Evolutionary conservation across 2,888 invertebrate genomes (phyloP).

Genomic region (Chalcosyrphus nemorum): DNA sequence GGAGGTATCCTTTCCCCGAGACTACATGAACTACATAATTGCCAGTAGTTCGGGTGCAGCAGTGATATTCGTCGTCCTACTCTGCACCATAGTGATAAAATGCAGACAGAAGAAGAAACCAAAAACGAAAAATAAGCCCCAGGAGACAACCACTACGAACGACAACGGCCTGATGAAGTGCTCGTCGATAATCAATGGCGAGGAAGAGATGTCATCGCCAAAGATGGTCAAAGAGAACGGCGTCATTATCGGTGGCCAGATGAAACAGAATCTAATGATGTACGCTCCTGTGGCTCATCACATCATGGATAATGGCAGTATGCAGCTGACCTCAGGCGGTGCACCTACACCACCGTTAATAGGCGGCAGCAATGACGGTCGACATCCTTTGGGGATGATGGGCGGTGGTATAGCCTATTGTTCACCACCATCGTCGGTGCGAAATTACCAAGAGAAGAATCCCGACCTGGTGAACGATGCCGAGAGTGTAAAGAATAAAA

Average conservation of each 20-base stretch:
- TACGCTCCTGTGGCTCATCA: constrained; percentile 78
- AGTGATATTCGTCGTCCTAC: constrained; percentile 86
- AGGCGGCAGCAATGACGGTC: constrained; percentile 57
- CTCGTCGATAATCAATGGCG: constrained; percentile 81
- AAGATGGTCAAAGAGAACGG: constrained; percentile 76
- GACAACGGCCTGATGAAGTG: constrained; percentile 83
- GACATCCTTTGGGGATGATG: constrained; percentile 72
- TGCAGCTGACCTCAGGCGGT: constrained; percentile 72
- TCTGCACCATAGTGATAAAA: constrained; percentile 86
- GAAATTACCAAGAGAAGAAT: constrained; percentile 86
- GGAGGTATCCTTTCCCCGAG: constrained; percentile 87
- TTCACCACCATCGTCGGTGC: constrained; percentile 84
- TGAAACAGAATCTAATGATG: constrained; percentile 81
- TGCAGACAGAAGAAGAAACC: constrained; percentile 81
- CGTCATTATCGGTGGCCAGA: constrained; percentile 79
- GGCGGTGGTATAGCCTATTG: constrained; percentile 81
- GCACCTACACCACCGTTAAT: constrained; percentile 68
- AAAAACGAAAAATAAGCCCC: constrained; percentile 83
- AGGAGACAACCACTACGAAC: constrained; percentile 84
- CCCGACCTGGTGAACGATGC: constrained; percentile 91
- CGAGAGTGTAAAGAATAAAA: constrained; percentile 84
- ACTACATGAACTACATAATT: constrained; percentile 87
- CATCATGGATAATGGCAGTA: constrained; percentile 75
- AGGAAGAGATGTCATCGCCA: constrained; percentile 75
- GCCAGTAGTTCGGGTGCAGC: constrained; percentile 86